Evolutionary conservation across 1,140 invertebrate species (phyloP).

Genomic region (Drosophila hydei): DNA sequence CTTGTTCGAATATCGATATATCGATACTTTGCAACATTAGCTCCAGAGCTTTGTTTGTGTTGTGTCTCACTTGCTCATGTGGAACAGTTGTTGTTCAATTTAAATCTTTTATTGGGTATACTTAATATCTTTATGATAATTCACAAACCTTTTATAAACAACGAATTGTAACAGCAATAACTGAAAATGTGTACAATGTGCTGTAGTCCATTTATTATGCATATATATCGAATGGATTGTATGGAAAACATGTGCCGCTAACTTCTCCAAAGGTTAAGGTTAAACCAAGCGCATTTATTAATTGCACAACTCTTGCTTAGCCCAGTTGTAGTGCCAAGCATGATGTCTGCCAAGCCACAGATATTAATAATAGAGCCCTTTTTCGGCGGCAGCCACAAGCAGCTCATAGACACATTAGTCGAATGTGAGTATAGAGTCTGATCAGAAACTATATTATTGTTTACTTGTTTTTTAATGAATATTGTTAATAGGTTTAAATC

Average conservation of each 20-base stretch:
- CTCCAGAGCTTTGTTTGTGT: slow-evolving; percentile 41
- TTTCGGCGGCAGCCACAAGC: slow-evolving; percentile 90
- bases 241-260: slow-evolving; percentile 32
- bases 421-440: slow-evolving; percentile 72
- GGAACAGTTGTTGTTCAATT: slow-evolving; percentile 35
- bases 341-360: slow-evolving; percentile 57
- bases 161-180: not conserved
- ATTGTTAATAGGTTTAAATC: slow-evolving; percentile 64
- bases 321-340: no score
- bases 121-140: not conserved
- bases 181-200: not conserved
- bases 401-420: slow-evolving; percentile 86
- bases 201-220: not conserved
- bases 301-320: slow-evolving; percentile 27
- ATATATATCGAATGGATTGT: slow-evolving; percentile 8
- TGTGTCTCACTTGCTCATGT: slow-evolving; percentile 39
- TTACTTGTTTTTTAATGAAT: not conserved
- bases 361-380: slow-evolving; percentile 87
- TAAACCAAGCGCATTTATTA: slow-evolving; percentile 23
- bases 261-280: slow-evolving; percentile 41
- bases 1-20: not conserved
- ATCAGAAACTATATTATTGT: not conserved
- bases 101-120: slow-evolving; percentile 5
- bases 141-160: not conserved
- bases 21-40: slow-evolving; percentile 17